These are phyloP conservation scores for Zaprionus nigranus DNA, from an alignment of 1,140 invertebrate genomes.

Conservation along the genomic window DNA sequence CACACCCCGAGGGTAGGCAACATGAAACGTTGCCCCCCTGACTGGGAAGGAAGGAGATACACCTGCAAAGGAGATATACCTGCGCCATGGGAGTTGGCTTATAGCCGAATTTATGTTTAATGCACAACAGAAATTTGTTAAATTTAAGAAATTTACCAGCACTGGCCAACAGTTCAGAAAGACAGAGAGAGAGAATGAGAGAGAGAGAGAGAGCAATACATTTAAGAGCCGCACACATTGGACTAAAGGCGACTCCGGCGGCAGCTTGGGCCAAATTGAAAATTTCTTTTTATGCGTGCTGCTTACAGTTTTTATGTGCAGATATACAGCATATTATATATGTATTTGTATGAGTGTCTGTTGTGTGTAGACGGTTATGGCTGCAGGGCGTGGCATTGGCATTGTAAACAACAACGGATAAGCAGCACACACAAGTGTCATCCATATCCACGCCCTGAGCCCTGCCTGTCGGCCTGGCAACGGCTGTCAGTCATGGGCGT, in stretches of 20 bases:
- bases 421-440: slow-evolving; percentile 75
- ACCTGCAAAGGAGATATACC: not conserved
- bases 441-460: slow-evolving; percentile 46
- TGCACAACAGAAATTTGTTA: slow-evolving; percentile 56
- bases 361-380: slow-evolving; percentile 20
- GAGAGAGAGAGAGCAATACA: not conserved
- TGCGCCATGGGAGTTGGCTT: slow-evolving; percentile 12
- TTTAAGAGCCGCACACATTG: slow-evolving; percentile 16
- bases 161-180: slow-evolving; percentile 50
- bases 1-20: slow-evolving; percentile 11
- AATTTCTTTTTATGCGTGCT: slow-evolving; percentile 73
- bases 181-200: slow-evolving; percentile 15
- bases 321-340: slow-evolving; percentile 56
- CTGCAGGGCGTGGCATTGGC: slow-evolving; percentile 67
- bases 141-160: slow-evolving; percentile 63
- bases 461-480: slow-evolving; percentile 33
- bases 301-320: slow-evolving; percentile 73
- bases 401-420: slow-evolving; percentile 78
- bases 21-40: slow-evolving; percentile 6
- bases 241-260: slow-evolving; percentile 31
- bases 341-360: slow-evolving; percentile 9
- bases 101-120: slow-evolving; percentile 70
- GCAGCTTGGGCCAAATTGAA: slow-evolving; percentile 65
- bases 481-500: slow-evolving; percentile 41
- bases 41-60: not conserved